Evolutionary conservation across 2,113 vertebrate species (phyloP), one percentile per base, ranked within the genome.

Genomic region (Protobothrops flavoviridis): DNA sequence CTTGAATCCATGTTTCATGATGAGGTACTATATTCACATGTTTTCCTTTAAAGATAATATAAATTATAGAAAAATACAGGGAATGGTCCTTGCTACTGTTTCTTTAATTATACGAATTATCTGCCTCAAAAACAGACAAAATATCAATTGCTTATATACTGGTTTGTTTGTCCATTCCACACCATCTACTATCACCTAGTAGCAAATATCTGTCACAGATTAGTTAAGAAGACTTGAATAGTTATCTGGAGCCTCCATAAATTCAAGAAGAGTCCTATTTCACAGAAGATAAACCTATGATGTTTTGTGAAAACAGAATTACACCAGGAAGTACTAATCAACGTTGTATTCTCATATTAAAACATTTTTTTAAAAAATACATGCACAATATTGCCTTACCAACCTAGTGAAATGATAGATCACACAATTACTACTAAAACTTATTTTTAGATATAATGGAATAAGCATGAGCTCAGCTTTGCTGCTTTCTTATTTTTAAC

Each of bases 1-100:
- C 94, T 98, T 95, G 97, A 98, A 50, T 50, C 94, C 29, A 96
- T 97, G 97, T 74, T 97, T 33, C 86, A 88, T 56, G 0, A 94
- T 74, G 48, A 97, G 96, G 96, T 97, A 96, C 87, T 94, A 2
- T 26, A 86, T 59, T 20, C 6, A 17, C 3, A 39, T 59, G 4
- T 89, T 59, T 89, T 61, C 17, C 48, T 85, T 43, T n/a, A 90
- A 17, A 29, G 48, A 50, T 50, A 50, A 50, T 5, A 24, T 29
- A 7, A 33, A 57, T 0, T n/a, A 5, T 64, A 9, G 45, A 2
- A 90, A 24, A 7, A 48, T 87, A 24, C 90, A 85, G 85, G 86
- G 92, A 88, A 88, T 17, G n/a, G 4, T 43, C 11, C 55, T 92
- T 45, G 24, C 10, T 61, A 92, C 23, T 69, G 21, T 56, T 89